These are phyloP conservation scores for Gobionotothen gibberifrons DNA, from an alignment of 2,797 vertebrate genomes.

Conservation along the genomic window DNA sequence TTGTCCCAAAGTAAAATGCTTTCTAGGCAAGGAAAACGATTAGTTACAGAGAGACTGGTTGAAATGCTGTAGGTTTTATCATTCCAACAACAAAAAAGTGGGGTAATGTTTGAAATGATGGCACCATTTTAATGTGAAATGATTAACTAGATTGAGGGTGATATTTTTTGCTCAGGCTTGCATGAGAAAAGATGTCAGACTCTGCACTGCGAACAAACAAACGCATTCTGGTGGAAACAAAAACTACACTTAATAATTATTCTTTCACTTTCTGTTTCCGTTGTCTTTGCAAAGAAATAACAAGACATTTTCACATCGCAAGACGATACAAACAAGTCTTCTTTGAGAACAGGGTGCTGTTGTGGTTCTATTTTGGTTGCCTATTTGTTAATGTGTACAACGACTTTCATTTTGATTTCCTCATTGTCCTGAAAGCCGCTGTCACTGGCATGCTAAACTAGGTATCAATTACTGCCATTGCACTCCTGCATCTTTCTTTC, in stretches of 20 bases:
- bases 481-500: slow-evolving; percentile 48
- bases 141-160: not conserved
- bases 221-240: slow-evolving; percentile 13
- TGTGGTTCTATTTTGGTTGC: slow-evolving; percentile 65
- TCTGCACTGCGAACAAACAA: slow-evolving; percentile 26
- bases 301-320: slow-evolving; percentile 24
- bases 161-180: slow-evolving; percentile 13
- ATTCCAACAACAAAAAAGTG: not conserved
- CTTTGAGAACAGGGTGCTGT: slow-evolving; percentile 31
- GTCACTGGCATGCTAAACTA: slow-evolving; percentile 60
- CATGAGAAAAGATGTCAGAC: not conserved
- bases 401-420: slow-evolving; percentile 68
- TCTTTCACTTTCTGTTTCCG: slow-evolving; percentile 28
- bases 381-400: slow-evolving; percentile 61
- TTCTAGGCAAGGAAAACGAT: not conserved
- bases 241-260: slow-evolving; percentile 30
- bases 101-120: not conserved
- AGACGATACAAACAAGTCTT: slow-evolving; percentile 54
- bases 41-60: not conserved
- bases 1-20: not conserved
- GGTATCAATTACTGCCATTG: slow-evolving; percentile 81
- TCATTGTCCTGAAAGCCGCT: slow-evolving; percentile 75
- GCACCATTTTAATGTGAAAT: not conserved
- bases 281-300: slow-evolving; percentile 48
- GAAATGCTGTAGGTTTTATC: slow-evolving; percentile 4